Evolutionary conservation across 2,797 vertebrate genomes (phyloP), one percentile per base, ranked within the genome.

Genomic region (Pygocentrus nattereri): DNA sequence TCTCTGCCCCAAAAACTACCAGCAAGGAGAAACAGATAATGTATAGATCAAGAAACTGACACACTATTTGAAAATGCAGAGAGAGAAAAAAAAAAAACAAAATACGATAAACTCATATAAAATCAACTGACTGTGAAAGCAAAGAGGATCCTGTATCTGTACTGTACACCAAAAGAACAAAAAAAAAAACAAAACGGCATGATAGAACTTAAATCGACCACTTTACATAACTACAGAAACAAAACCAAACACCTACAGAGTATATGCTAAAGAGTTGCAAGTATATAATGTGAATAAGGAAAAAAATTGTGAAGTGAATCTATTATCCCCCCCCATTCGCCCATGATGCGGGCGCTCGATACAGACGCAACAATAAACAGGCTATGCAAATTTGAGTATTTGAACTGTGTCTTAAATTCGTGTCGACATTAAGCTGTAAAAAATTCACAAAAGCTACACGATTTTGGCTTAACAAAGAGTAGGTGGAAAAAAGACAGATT

Each of bases 121-220:
- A 91, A 91, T 84, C 84, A 92, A 93, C 88, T 85, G 90, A 92
- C 91, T 84, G 91, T 87, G 87, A 92, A 88, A 88, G 89, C 87
- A 83, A 91, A 92, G 89, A 90, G 92, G 91, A 93, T 88, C 85
- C 89, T 90, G 86, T 90, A 91, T 91, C 75, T 76, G 73, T 67
- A 77, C 90, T 93, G 91, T 94, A 95, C 87, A 82, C 91, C 91
- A 89, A 91, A 89, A 92, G 90, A 92, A 91, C 90, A 82, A 91
- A 93, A 91, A 21, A n/a, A 54, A 7, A 21, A 91, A 89, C 90
- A 89, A 89, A 50, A 23, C 90, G 91, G 91, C 90, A 87, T 87
- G 87, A 89, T 92, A 90, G 92, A 89, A 92, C 91, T 90, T 88
- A 87, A 31, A 94, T 74, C 50, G 34, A 83, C 52, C 72, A 83